Evolutionary conservation across 2,888 invertebrate genomes (phyloP).

Genomic region (Cryptus armator): DNA sequence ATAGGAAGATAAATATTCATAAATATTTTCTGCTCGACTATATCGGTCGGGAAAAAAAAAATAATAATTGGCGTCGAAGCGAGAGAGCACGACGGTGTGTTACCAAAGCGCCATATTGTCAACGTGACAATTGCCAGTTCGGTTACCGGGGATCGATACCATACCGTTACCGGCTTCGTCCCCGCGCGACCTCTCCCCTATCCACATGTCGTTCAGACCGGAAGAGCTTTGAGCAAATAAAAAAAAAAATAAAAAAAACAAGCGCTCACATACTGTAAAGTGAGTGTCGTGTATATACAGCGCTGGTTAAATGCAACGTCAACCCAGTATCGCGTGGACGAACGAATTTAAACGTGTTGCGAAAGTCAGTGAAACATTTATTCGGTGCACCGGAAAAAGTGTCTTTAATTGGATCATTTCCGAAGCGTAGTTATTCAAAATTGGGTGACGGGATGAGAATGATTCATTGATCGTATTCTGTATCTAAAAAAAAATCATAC

Average conservation of each 20-base stretch:
- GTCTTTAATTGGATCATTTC: too few relatives aligned
- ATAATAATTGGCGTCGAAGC: constrained; percentile 39
- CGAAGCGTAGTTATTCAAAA: too few relatives aligned
- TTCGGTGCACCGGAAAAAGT: neutral
- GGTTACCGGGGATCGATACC: constrained; percentile 63
- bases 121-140: constrained; percentile 67
- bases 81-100: constrained; percentile 3
- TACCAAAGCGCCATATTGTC: constrained; percentile 63
- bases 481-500: too few relatives aligned
- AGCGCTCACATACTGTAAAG: neutral
- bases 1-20: constrained; percentile 81
- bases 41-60: constrained; percentile 19
- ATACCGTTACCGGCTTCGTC: constrained; percentile 26
- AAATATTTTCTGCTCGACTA: constrained; percentile 74
- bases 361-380: constrained; percentile 30
- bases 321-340: constrained; percentile 6
- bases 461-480: too few relatives aligned
- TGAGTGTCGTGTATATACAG: constrained; percentile 6
- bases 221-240: constrained; percentile 48
- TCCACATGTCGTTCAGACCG: constrained; percentile 24
- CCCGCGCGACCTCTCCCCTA: constrained; percentile 12
- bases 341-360: constrained; percentile 23
- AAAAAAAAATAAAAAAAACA: constrained; percentile 32
- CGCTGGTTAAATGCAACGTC: constrained; percentile 38
- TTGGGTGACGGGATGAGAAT: too few relatives aligned